Conservation (phyloP, 2,888 invertebrate species). For the Euplexia lucipara region DNA sequence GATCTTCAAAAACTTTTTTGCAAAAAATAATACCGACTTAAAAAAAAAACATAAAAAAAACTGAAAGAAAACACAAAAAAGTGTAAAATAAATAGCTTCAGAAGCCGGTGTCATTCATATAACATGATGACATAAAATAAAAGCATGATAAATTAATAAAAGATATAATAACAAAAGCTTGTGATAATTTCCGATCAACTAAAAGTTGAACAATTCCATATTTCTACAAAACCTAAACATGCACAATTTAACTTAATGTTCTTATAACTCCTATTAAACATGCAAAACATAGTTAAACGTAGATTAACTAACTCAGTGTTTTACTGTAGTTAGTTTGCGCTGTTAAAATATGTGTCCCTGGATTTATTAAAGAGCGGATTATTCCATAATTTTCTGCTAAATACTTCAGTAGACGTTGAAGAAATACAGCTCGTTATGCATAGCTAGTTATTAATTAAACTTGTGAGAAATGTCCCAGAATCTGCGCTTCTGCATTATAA, state of each 20-base stretch:
- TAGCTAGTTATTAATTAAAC: conserved; percentile 39
- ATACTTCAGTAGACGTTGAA: conserved; percentile 36
- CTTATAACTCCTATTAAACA: conserved; percentile 44
- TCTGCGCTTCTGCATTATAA: conserved; percentile 35
- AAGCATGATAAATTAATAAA: too few species aligned
- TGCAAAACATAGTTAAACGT: conserved; percentile 35
- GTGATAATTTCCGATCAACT: neutral
- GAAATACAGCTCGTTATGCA: conserved; percentile 40
- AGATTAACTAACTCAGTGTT: conserved; percentile 38
- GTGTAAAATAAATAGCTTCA: too few species aligned
- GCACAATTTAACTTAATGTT: conserved; percentile 41
- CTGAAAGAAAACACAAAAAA: too few species aligned
- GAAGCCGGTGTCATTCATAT: too few species aligned
- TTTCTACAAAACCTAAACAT: conserved; percentile 18
- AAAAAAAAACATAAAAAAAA: too few species aligned
- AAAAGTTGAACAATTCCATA: neutral
- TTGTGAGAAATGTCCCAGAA: conserved; percentile 44
- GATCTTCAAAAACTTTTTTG: too few species aligned
- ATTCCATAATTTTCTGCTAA: conserved; percentile 45
- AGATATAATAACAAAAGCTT: too few species aligned
- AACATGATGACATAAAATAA: too few species aligned
- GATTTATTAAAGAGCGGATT: conserved; percentile 42
- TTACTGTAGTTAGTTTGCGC: conserved; percentile 26
- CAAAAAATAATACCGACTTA: too few species aligned
- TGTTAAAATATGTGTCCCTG: conserved; percentile 33